Evolutionary conservation across 2,888 invertebrate species (phyloP), one percentile per base, ranked within the genome.

Genomic region (Teleiodes luculella): DNA sequence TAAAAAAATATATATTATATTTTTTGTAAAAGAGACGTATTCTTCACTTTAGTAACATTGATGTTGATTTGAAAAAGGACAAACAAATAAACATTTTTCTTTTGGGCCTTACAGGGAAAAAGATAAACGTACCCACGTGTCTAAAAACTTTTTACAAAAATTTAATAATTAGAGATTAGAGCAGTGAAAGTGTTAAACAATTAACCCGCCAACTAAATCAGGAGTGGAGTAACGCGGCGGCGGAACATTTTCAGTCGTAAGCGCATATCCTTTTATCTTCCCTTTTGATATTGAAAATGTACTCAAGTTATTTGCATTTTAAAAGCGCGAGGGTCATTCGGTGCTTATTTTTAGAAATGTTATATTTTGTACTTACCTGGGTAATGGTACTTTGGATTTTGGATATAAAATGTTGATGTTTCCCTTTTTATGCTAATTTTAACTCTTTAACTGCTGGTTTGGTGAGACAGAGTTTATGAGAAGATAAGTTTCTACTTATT

Each of bases 231-330:
- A 24, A 24, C 24, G 24, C 24, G 6, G n/a, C 10, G 10, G 2
- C 33, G n/a, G 33, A 33, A 33, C 10, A 33, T 33, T 8, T 33
- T 33, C 33, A 11, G 11, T 33, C 4, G n/a, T 33, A 37, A 1
- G 6, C 37, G 2, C 16, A 10, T 8, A 16, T 7, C 10, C 41
- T 41, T 41, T 41, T 41, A 41, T 41, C 41, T 11, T 20, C 35
- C 35, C 55, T 54, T 58, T 58, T 54, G 56, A 60, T 59, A 61
- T 63, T 56, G 51, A 59, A 60, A 60, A 62, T 57, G 47, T 64
- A 58, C 54, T 58, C 61, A 55, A 52, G 51, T 48, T 52, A 63
- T 67, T 63, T 65, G 60, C 64, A 68, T 63, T 67, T 66, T 62
- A 60, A 61, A 62, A 64, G 41, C 41, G 20, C 3, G 20, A 41